Conservation (phyloP, 2,113 vertebrate genomes). For the Redunca redunca region DNA sequence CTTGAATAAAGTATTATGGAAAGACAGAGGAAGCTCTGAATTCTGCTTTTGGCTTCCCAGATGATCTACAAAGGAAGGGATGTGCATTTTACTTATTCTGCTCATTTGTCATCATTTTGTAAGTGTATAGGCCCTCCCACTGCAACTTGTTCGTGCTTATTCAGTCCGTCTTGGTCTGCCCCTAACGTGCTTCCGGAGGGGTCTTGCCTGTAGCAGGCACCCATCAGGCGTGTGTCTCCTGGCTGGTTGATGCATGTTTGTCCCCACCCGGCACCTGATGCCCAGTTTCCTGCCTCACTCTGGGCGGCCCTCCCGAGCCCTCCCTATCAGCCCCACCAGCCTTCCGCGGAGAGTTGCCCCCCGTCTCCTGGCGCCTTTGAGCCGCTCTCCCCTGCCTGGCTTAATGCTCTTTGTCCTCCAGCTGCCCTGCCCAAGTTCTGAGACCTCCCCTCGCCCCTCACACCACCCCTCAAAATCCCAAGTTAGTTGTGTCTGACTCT, state of each 20-base stretch:
- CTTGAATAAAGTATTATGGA: not conserved
- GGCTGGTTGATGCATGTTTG: not conserved
- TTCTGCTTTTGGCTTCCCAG: not conserved
- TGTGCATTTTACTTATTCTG: not conserved
- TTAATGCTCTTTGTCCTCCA: not conserved
- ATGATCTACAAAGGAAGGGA: not conserved
- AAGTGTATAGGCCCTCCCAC: not conserved
- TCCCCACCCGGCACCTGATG: not conserved
- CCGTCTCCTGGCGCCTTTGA: not conserved
- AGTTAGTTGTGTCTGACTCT: not conserved
- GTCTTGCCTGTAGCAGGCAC: not conserved
- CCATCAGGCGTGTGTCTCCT: accelerated
- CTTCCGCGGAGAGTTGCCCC: not conserved
- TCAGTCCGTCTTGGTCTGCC: not conserved
- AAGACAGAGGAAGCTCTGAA: not conserved
- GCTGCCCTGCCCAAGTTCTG: not conserved
- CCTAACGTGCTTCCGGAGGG: not conserved
- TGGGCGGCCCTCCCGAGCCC: accelerated
- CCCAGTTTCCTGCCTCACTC: not conserved
- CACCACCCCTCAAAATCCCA: not conserved
- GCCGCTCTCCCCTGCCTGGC: not conserved
- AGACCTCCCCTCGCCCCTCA: not conserved
- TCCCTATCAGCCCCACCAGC: accelerated
- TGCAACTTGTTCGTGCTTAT: not conserved
- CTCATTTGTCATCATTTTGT: not conserved